Base-by-base conservation (phyloP, 2,113 vertebrate genomes). In the Dryoscopus gambensis region DNA sequence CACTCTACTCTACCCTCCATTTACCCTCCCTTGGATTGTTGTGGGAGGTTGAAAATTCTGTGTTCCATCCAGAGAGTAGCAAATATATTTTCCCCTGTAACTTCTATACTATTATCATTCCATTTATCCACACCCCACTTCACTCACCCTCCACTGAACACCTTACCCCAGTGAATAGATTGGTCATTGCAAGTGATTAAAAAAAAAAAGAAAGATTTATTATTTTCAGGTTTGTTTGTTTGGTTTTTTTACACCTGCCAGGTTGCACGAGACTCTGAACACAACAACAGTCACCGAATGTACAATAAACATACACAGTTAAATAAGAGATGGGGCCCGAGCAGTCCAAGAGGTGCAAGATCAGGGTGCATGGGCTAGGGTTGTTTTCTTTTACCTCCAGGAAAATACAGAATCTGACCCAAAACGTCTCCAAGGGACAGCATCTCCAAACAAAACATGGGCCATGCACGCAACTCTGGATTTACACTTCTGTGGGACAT, bases 241-340 rank as follows among this genome's bases (percentile, higher is more conserved):
- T 44, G 12, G 44, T 91, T 31, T 13, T 39, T 21, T 39, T 65
- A 97, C 94, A 98, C 52, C 81, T 87, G 97, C 69, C 84, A 73
- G 80, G 87, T 94, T 85, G 83, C 97, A 98, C 97, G 3, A 97
- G 95, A 98, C 97, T 95, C 95, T 95, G 95, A 95, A 98, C 96
- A 98, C 98, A 57, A 60, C 84, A 95, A 97, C 95, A 18, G 81
- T 96, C 97, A 98, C 97, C n/a, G 77, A 96, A 90, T 97, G 97
- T 97, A 98, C 98, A 98, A 93, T 89, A 77, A 97, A 97, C 98
- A 97, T 87, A 97, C 96, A 97, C 87, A 93, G 84, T 98, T 98
- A 98, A 98, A 97, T 98, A 98, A 97, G n/a, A 97, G 89, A 69
- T 35, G 73, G 92, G 84, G 95, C 35, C 90, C 39, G 13, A 93